These are phyloP conservation scores for Clinocottus analis DNA, from an alignment of 2,113 vertebrate genomes.

Conservation along the genomic window DNA sequence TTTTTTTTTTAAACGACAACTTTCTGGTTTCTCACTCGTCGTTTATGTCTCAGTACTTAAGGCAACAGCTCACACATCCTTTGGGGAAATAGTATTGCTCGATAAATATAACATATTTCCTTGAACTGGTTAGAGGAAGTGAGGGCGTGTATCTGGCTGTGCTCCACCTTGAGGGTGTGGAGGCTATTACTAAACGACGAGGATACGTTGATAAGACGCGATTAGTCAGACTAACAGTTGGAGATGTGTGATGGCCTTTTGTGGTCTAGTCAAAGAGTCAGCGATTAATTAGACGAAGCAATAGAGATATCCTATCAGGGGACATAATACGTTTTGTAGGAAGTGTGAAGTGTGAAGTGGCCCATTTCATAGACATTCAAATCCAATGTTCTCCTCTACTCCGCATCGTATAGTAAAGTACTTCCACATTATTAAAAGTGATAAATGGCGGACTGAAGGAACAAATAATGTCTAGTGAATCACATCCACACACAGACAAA, in stretches of 20 bases:
- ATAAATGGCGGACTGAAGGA: neutral
- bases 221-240: constrained; percentile 25
- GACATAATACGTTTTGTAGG: neutral
- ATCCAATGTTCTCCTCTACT: neutral
- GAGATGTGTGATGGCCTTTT: neutral
- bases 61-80: neutral
- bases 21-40: constrained; percentile 4
- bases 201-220: constrained; percentile 42
- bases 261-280: neutral
- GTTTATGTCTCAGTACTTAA: neutral
- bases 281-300: neutral
- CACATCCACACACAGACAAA: neutral
- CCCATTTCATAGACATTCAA: neutral
- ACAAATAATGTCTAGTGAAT: neutral
- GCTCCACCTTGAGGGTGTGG: constrained; percentile 42
- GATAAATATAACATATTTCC: constrained; percentile 12
- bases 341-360: too few species aligned
- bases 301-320: constrained; percentile 10
- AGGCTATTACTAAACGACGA: neutral
- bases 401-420: neutral
- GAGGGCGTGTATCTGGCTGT: constrained; percentile 33
- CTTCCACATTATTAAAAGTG: neutral
- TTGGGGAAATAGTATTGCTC: neutral
- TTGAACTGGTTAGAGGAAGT: constrained; percentile 23
- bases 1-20: constrained; percentile 26